Evolutionary conservation across 1,140 invertebrate genomes (phyloP).

Genomic region (Heterodera schachtii): DNA sequence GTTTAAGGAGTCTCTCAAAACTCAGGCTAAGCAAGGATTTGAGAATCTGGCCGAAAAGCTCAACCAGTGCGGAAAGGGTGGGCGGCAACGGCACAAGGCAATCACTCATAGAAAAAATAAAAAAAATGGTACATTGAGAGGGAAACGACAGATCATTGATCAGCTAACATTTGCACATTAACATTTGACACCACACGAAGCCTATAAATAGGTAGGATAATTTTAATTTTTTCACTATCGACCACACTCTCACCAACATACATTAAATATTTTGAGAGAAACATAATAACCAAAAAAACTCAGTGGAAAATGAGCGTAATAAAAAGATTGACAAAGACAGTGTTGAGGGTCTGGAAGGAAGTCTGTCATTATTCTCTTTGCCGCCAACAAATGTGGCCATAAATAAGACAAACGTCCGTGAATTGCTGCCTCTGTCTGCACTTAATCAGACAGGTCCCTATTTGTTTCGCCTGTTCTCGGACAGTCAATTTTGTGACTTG

Average conservation of each 20-base stretch:
- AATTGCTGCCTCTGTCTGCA: background rate
- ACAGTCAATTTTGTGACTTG: background rate
- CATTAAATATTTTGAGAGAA: too few species aligned
- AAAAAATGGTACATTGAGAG: background rate
- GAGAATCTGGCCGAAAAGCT: background rate
- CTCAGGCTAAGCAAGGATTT: background rate
- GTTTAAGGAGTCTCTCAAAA: background rate
- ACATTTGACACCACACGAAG: background rate
- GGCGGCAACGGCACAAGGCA: background rate
- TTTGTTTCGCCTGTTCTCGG: slow-evolving; percentile 2
- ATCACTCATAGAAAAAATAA: background rate
- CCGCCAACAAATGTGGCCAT: slow-evolving; percentile 15
- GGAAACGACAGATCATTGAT: background rate
- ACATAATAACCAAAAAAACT: too few species aligned
- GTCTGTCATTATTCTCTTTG: background rate
- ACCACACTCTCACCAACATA: too few species aligned
- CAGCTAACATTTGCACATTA: background rate
- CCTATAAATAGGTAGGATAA: background rate
- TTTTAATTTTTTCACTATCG: background rate
- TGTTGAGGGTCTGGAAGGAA: slow-evolving; percentile 5
- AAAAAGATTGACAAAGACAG: slow-evolving; percentile 28
- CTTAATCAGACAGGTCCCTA: slow-evolving; percentile 19
- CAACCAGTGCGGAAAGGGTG: slow-evolving; percentile 15
- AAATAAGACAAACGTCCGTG: background rate
- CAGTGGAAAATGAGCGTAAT: background rate